Conservation (phyloP, 37 sponge, comb jelly and placozoan species). For the Amphimedon queenslandica region DNA sequence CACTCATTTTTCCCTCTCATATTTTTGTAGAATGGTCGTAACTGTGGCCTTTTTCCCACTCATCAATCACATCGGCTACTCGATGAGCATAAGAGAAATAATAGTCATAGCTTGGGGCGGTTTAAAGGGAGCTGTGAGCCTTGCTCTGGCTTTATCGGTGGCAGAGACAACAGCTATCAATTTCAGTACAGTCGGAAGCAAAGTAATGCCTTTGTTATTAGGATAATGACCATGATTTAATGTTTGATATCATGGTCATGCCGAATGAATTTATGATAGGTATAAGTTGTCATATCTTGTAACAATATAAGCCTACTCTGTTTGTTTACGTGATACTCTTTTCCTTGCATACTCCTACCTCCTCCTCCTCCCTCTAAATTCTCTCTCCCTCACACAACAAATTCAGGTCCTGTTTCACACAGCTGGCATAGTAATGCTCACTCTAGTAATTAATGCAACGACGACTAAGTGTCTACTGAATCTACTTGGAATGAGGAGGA, state of each 20-base stretch:
- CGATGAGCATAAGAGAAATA: constrained; percentile 53
- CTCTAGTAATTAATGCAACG: constrained; percentile 83
- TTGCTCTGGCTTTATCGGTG: constrained; percentile 84
- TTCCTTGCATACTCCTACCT: background rate
- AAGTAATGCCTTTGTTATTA: too few species aligned
- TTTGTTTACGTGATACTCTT: background rate
- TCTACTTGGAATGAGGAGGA: constrained; percentile 79
- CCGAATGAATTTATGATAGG: background rate
- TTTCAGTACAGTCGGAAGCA: constrained; percentile 56
- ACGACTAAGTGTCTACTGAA: constrained; percentile 69
- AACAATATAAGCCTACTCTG: background rate
- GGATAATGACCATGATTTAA: too few species aligned
- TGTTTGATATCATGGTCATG: too few species aligned
- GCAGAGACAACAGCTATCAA: constrained; percentile 55
- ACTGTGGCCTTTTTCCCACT: constrained; percentile 40
- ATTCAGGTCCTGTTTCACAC: constrained; percentile 77
- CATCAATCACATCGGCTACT: constrained; percentile 76
- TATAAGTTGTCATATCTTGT: background rate
- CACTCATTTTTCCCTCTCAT: too few species aligned
- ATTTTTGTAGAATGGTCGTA: constrained; percentile 70
- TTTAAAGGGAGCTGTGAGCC: constrained; percentile 88
- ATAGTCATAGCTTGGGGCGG: constrained; percentile 89
- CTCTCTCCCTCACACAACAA: background rate
- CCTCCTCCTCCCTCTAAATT: background rate
- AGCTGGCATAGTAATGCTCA: constrained; percentile 89